A percentile compares a stretch with the other conserved stretches of the same genome.
These are phyloP conservation scores for Tachycineta bicolor DNA, from an alignment of 2,113 vertebrate genomes.

Conservation along the genomic window DNA sequence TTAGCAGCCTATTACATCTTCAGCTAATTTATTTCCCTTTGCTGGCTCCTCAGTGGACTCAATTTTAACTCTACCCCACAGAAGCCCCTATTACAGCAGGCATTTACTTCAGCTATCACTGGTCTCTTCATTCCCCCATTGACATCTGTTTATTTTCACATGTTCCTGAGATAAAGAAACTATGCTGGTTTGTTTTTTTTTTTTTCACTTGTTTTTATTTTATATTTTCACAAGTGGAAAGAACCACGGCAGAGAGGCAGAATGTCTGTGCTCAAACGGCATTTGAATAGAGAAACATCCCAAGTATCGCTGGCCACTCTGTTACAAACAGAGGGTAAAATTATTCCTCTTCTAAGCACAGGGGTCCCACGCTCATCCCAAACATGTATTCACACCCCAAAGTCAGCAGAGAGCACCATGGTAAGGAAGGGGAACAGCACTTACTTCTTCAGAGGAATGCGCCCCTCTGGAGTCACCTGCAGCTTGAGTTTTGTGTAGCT, in stretches of 20 bases:
- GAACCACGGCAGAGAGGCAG: not conserved
- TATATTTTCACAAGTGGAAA: not conserved
- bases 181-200: too few relatives aligned
- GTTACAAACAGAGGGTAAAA: not conserved
- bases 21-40: not conserved
- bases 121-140: not conserved
- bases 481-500: slow-evolving; percentile 94
- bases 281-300: not conserved
- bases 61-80: not conserved
- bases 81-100: not conserved
- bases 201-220: too few relatives aligned
- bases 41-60: not conserved
- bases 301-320: not conserved
- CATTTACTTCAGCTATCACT: not conserved
- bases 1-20: not conserved
- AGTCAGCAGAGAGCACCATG: not conserved
- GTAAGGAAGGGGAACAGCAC: slow-evolving; percentile 34
- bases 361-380: not conserved
- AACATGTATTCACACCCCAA: not conserved
- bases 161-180: not conserved
- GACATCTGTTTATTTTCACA: not conserved
- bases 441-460: slow-evolving; percentile 98
- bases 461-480: slow-evolving; percentile 92
- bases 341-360: not conserved
- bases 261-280: not conserved